phyloP scores from a whole-genome alignment of 2,797 vertebrate species.

The Pipistrellus pygmaeus region DNA sequence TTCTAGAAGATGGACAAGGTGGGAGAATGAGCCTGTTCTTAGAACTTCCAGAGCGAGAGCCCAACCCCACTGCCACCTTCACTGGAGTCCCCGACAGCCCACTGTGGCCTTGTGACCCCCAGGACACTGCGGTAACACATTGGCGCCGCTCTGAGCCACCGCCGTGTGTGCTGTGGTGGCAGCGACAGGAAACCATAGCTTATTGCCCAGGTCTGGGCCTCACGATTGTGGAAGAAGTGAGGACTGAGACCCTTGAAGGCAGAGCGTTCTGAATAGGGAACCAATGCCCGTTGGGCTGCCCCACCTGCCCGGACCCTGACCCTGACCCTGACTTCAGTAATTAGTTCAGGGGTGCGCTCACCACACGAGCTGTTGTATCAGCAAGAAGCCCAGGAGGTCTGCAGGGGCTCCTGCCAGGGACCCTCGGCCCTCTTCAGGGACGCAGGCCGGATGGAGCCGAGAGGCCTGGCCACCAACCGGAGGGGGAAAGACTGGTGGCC shows the following conservation, averaged over 20 bases:
- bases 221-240: not conserved
- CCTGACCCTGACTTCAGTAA: not conserved
- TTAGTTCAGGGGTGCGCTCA: no score
- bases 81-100: not conserved
- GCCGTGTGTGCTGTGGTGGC: not conserved
- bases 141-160: not conserved
- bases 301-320: not conserved
- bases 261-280: not conserved
- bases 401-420: not conserved
- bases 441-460: rapidly evolving
- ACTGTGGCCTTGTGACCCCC: not conserved
- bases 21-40: no score
- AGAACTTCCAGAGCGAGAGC: not conserved
- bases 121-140: not conserved
- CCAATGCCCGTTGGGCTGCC: not conserved
- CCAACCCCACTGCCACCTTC: not conserved
- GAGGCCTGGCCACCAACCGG: not conserved
- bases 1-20: not conserved
- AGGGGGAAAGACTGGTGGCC: not conserved
- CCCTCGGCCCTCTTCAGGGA: not conserved
- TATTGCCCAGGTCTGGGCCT: not conserved
- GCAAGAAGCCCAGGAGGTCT: not conserved
- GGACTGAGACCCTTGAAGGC: not conserved
- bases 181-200: not conserved
- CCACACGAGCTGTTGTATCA: not conserved